Base-by-base conservation (phyloP, 2,113 vertebrate genomes). In the Sander vitreus region DNA sequence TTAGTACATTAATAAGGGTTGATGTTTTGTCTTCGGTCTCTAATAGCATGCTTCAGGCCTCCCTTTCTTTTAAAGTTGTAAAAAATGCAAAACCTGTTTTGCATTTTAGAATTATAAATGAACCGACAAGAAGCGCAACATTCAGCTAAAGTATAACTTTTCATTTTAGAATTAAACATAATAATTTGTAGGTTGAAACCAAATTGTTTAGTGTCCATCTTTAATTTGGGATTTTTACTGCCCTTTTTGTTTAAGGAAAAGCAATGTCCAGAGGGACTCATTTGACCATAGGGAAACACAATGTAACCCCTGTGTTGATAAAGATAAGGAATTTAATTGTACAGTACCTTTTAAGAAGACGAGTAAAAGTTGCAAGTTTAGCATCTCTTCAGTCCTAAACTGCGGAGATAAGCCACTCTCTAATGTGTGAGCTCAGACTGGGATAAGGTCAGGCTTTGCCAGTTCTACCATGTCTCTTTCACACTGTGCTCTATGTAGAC, bases 391-490 rank as follows among this genome's bases (percentile, higher is more conserved):
- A 18, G 69, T 33, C 19, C 39, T 76, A 76, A 73, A 51, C 65
- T 78, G 67, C 63, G 11, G 30, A 72, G 75, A 81, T 87, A 81
- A 91, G 76, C 77, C 54, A 64, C 65, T 85, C 25, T 78, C 19
- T 67, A 57, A 75, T 80, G 63, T 83, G 53, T 59, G 70, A 85
- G 72, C 76, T 80, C 65, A 72, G 63, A 67, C 67, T 85, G 76
- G 58, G 83, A 84, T 83, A 48, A 85, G 83, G 78, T 83, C 80
- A 79, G 70, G 50, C 72, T 62, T 79, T 80, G 78, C 72, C 88
- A 84, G 79, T 58, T 81, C 53, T 75, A 54, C 79, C 70, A 55
- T 85, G 80, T 80, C 58, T 64, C 62, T 59, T 79, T 88, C 89
- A 85, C 76, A 81, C 91, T 77, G 89, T 73, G 83, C 66, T 67